These are phyloP conservation scores for Protophormia terraenovae DNA, from an alignment of 2,888 invertebrate species.

Conservation along the genomic window DNA sequence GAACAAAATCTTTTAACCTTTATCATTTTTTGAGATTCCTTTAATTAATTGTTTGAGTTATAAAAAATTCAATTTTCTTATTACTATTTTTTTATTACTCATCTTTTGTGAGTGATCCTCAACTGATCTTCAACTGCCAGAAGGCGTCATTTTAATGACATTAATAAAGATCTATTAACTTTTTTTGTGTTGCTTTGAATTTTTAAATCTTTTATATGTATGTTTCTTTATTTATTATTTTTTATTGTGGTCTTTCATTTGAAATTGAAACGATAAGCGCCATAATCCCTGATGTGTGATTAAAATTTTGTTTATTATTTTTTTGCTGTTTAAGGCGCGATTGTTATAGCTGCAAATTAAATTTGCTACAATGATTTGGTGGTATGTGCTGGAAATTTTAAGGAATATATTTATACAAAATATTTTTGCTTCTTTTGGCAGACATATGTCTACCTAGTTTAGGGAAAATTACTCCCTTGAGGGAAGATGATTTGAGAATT, in stretches of 20 bases:
- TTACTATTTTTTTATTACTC: constrained; percentile 56
- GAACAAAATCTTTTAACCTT: constrained; percentile 67
- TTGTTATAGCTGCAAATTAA: constrained; percentile 56
- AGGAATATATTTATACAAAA: background rate
- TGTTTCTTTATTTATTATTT: too few relatives aligned
- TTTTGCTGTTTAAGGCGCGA: constrained; percentile 34
- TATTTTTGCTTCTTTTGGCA: background rate
- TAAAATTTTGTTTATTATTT: constrained; percentile 51
- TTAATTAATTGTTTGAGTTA: constrained; percentile 50
- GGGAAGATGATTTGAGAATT: too few relatives aligned
- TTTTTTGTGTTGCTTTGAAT: constrained; percentile 26
- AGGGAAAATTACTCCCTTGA: constrained; percentile 14
- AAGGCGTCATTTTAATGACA: constrained; percentile 65
- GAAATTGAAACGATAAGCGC: constrained; percentile 67
- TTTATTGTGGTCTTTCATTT: constrained; percentile 33
- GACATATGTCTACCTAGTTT: constrained; percentile 6
- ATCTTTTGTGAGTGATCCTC: too few relatives aligned
- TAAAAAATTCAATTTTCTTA: constrained; percentile 22
- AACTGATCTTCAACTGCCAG: constrained; percentile 42
- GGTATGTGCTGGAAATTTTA: constrained; percentile 22
- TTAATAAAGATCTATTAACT: constrained; percentile 63
- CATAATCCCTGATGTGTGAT: constrained; percentile 66
- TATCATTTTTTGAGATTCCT: background rate
- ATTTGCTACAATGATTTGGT: constrained; percentile 61
- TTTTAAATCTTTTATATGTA: background rate